Evolutionary conservation across 2,888 invertebrate species (phyloP).

Genomic region (Lochmaea crataegi): DNA sequence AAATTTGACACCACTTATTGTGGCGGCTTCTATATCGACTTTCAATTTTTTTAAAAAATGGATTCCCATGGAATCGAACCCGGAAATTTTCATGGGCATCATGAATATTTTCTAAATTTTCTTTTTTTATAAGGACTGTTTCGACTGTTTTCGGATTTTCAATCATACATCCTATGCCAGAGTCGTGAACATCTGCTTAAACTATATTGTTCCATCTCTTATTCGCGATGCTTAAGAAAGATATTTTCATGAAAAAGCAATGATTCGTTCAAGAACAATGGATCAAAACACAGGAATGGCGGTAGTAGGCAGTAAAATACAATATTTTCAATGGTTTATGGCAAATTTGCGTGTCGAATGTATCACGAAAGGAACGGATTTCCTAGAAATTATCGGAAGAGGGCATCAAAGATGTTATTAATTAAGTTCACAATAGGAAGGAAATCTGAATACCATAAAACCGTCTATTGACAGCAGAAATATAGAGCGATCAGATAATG

Average conservation of each 20-base stretch:
- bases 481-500: conserved; percentile 6
- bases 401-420: conserved; percentile 19
- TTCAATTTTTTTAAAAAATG: no score
- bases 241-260: neutral
- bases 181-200: no score
- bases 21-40: no score
- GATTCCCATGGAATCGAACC: no score
- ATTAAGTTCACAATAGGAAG: conserved; percentile 33
- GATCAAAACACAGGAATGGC: neutral
- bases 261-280: conserved; percentile 1
- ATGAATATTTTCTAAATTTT: no score
- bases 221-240: neutral
- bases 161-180: no score
- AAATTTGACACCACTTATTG: no score
- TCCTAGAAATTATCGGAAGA: conserved; percentile 39
- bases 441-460: conserved; percentile 35
- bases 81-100: no score
- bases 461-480: conserved; percentile 28
- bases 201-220: neutral
- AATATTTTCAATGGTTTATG: conserved; percentile 36
- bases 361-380: conserved; percentile 38
- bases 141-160: no score
- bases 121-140: no score
- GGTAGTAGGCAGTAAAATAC: neutral
- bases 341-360: conserved; percentile 37